Base-by-base conservation (phyloP, 2,888 invertebrate species). In the Antheraea assamensis region DNA sequence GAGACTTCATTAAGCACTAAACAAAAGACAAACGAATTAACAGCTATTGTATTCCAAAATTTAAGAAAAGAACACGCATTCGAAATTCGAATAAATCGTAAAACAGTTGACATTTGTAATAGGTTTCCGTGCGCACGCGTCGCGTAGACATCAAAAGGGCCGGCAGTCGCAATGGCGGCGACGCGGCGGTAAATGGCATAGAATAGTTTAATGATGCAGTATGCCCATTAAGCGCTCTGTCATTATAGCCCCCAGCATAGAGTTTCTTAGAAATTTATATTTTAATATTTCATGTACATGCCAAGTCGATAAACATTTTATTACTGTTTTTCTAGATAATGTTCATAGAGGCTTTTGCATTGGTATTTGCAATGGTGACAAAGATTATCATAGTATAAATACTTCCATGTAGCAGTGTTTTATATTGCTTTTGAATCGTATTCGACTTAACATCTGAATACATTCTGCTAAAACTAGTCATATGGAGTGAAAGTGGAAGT, bases 111-210 rank as follows among this genome's bases (percentile, higher is more conserved):
- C 80, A 82, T 84, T 81, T 80, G 83, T 87, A 83, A 80, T 77
- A 77, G 81, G 84, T 83, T 85, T 83, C 81, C 86, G 85, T 90
- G 91, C 89, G 91, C 93, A 92, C 92, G 93, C 91, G 91, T 85
- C 87, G 83, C 73, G 70, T 31, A 31, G 70, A 86, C 85, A 81
- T 88, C 88, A 87, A 88, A 87, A 79, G 82, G 73, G 78, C 84
- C 89, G 87, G 83, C 86, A 78, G 82, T 83, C 82, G 85, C 83
- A 80, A 80, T 82, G 83, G 79, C 82, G 84, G 82, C 82, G 80
- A 83, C 79, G 81, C 77, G 81, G 84, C 83, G 83, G 80, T 85
- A 81, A 80, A 75, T 75, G 77, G 24, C 81, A 86, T 75, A 86
- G 85, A 84, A 68, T 82, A 82, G 58, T 21, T 49, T 74, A 80